Evolutionary conservation across 2,888 invertebrate species (phyloP), one percentile per base, ranked within the genome.

Genomic region (Torymus texanus): DNA sequence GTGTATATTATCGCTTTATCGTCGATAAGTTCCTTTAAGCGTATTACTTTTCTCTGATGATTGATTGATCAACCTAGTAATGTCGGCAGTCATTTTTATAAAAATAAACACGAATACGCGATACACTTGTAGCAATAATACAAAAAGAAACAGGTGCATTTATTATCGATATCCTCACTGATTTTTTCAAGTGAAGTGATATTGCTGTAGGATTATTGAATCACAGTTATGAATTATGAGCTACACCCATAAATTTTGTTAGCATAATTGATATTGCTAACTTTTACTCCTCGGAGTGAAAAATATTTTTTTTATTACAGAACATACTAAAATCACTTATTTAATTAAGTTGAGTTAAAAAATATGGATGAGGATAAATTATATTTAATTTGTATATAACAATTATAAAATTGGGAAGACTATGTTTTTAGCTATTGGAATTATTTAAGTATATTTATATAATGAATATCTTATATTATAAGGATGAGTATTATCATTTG

Each of bases 401-500:
- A 73, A 62, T 72, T 16, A 51, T 75, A 18, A 76, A 78, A 79
- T 76, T 75, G 75, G 68, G 75, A 71, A 75, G 65, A 70, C 77
- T 80, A 72, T 76, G 75, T 74, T 79, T 65, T 80, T 73, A 74
- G 70, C 24, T 68, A 78, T 29, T 74, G 73, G 73, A 78, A 71
- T 80, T 80, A 75, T 78, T 82, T 80, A 80, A 76, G 59, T 73
- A 59, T 80, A 80, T 75, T 81, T 80, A 77, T 79, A 77, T 58
- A 68, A 53, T 66, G n/a, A 76, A 77, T 80, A 72, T 75, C 63
- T 66, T 78, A 75, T 61, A 72, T 67, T 74, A 21, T 82, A 80
- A 78, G 24, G 50, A 73, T 80, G 75, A 82, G 78, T 80, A 80
- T 78, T 80, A 82, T 71, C 75, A 77, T 24, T 79, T 88, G 84